phyloP scores from a whole-genome alignment of 2,888 invertebrate genomes.

The Cylloceria caligata region DNA sequence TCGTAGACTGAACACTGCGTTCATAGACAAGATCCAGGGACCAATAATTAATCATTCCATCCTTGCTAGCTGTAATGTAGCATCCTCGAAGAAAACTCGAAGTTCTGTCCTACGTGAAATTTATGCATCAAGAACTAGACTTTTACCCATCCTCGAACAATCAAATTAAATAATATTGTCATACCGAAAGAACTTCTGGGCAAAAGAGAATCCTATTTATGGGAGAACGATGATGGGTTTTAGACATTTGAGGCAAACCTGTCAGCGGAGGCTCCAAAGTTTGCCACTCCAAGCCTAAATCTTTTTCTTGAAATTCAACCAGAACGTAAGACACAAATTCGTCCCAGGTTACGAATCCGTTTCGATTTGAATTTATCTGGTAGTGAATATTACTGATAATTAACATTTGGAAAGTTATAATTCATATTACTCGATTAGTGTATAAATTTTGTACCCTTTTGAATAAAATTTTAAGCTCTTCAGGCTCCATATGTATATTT shows the following conservation, averaged over 20 bases:
- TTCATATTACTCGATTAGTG: neutral
- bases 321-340: slow-evolving; percentile 92
- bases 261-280: slow-evolving; percentile 88
- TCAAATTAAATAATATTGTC: neutral
- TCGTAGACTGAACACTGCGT: slow-evolving; percentile 88
- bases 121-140: neutral
- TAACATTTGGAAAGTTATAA: neutral
- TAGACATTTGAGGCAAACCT: slow-evolving; percentile 86
- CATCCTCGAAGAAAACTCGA: slow-evolving; percentile 88
- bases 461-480: slow-evolving; percentile 88
- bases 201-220: slow-evolving; percentile 88
- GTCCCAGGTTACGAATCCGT: slow-evolving; percentile 89
- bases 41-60: slow-evolving; percentile 93
- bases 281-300: slow-evolving; percentile 87
- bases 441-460: slow-evolving; percentile 85
- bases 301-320: slow-evolving; percentile 89
- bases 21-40: slow-evolving; percentile 89
- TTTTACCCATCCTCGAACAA: neutral
- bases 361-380: slow-evolving; percentile 87
- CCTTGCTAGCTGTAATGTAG: slow-evolving; percentile 91
- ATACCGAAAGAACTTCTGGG: slow-evolving; percentile 87
- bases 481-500: slow-evolving; percentile 81
- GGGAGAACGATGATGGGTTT: slow-evolving; percentile 90
- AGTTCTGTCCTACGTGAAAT: slow-evolving; percentile 85
- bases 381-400: neutral